phyloP scores from a whole-genome alignment of 1,140 invertebrate species.

The Frieseomelitta varia region DNA sequence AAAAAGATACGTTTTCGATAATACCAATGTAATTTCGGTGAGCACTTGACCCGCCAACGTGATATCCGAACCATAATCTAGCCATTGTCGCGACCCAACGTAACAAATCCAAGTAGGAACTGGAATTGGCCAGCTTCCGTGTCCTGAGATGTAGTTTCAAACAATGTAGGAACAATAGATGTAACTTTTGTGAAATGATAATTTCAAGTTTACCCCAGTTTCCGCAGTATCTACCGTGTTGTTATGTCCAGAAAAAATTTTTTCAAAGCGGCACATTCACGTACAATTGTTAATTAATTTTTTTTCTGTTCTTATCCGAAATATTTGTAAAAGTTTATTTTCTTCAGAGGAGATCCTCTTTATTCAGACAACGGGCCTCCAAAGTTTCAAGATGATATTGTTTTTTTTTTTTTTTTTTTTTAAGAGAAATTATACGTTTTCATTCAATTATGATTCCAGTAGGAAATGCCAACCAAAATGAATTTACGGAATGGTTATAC shows the following conservation, averaged over 20 bases:
- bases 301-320: too few species aligned
- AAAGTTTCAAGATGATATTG: neutral
- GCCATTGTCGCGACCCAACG: conserved; percentile 35
- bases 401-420: neutral
- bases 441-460: neutral
- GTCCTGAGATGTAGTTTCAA: conserved; percentile 31
- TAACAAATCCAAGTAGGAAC: conserved; percentile 48
- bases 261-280: neutral
- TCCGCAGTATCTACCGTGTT: neutral
- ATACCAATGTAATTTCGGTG: neutral
- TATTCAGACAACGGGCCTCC: too few species aligned
- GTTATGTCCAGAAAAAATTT: neutral
- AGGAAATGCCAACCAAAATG: neutral
- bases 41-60: too few species aligned
- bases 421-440: neutral
- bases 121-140: conserved; percentile 47
- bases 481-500: neutral
- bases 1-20: neutral
- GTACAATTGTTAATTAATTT: too few species aligned
- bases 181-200: conserved; percentile 30
- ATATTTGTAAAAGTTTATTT: neutral
- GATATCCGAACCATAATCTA: conserved; percentile 39
- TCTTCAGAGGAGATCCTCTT: too few species aligned
- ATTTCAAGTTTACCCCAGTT: conserved; percentile 10
- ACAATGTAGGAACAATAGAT: conserved; percentile 48